Evolutionary conservation across 2,113 vertebrate genomes (phyloP).

Genomic region (Hassar affinis): DNA sequence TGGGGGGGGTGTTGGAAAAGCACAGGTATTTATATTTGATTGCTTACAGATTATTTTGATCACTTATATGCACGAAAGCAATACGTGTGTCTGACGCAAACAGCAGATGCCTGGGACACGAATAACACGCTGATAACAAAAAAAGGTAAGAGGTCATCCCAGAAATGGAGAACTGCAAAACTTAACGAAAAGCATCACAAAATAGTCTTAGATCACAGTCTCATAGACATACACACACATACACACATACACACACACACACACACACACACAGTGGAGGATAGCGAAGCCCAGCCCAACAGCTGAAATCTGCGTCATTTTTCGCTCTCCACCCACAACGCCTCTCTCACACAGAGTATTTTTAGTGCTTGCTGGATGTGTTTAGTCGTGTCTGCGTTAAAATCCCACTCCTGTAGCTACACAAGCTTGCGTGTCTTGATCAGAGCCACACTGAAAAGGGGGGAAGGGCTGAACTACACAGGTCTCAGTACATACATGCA

Average conservation of each 20-base stretch:
- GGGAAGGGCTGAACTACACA: not conserved
- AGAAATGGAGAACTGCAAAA: conserved; percentile 26
- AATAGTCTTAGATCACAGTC: conserved; percentile 11
- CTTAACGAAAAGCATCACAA: conserved; percentile 8
- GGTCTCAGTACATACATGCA: not conserved
- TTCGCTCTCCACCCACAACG: conserved; percentile 37
- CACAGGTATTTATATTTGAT: not conserved
- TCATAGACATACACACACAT: not conserved
- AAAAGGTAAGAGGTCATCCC: not conserved
- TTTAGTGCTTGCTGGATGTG: conserved; percentile 39
- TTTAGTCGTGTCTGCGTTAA: conserved; percentile 24
- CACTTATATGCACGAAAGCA: not conserved
- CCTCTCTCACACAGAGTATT: conserved; percentile 41
- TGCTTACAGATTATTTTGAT: not conserved
- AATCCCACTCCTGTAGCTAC: conserved; percentile 6
- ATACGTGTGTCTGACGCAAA: not conserved
- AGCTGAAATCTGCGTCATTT: conserved; percentile 27
- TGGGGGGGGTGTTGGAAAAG: not conserved
- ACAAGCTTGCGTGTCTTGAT: not conserved
- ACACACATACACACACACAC: conserved; percentile 19
- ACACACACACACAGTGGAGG: conserved; percentile 16
- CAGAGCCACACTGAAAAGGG: conserved; percentile 11
- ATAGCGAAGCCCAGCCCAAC: conserved; percentile 12
- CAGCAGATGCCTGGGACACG: not conserved
- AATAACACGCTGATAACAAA: not conserved